Evolutionary conservation across 2,888 invertebrate genomes (phyloP), one percentile per base, ranked within the genome.

Genomic region (Venusia cambrica): DNA sequence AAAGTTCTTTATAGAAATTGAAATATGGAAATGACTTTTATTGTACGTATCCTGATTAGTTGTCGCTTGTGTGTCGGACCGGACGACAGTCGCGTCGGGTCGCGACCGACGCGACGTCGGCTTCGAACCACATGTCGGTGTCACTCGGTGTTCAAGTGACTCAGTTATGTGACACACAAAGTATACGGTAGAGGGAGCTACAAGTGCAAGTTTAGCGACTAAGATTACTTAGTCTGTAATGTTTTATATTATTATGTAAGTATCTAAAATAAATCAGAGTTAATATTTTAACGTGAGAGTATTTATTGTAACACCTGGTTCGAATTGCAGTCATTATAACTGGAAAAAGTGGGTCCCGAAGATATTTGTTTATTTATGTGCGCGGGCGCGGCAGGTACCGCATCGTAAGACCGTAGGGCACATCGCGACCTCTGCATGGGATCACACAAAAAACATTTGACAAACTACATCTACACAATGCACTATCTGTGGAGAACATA

Each of bases 1-100:
- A 78, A 77, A 76, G 73, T 74, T 83, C 80, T 81, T 80, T 83
- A 80, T 81, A 81, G 78, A 83, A 83, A 81, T 78, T 72, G 72
- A 77, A 77, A 75, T 70, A 75, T 73, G 68, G 62, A 70, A 73
- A 69, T 70, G 81, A 66, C 74, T 81, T 81, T 83, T 78, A 80
- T 81, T 83, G 59, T 60, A 51, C 48, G 55, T 68, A 67, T 72
- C 76, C 77, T 61, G 42, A 35, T 48, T 37, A 32, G 26, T 41
- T n/a, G n/a, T n/a, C n/a, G n/a, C n/a, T n/a, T n/a, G n/a, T n/a
- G n/a, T n/a, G n/a, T n/a, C n/a, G n/a, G n/a, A n/a, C n/a, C n/a
- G n/a, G n/a, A n/a, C n/a, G n/a, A n/a, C n/a, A n/a, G n/a, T n/a
- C n/a, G n/a, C n/a, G n/a, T n/a, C n/a, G n/a, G n/a, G n/a, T n/a